These are phyloP conservation scores for Eremophila alpestris DNA, from an alignment of 2,797 vertebrate species.

Conservation along the genomic window DNA sequence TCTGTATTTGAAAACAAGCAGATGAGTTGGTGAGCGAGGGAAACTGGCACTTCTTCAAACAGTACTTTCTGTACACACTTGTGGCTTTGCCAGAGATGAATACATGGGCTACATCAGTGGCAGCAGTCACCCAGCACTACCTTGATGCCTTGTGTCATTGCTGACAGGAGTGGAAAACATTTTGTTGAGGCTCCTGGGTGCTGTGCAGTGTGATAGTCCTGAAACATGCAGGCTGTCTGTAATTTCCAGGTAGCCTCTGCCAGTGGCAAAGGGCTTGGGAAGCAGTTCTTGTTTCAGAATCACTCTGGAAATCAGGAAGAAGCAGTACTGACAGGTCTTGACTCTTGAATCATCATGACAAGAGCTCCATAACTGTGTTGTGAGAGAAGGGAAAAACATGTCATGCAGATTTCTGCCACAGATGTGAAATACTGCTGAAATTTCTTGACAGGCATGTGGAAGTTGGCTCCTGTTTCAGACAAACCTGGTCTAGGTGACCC, in stretches of 20 bases:
- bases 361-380: neutral
- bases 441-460: neutral
- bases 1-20: neutral
- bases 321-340: neutral
- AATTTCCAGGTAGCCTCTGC: neutral
- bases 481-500: neutral
- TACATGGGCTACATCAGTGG: neutral
- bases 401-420: neutral
- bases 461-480: neutral
- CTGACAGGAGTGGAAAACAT: neutral
- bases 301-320: neutral
- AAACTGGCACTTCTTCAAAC: constrained; percentile 16
- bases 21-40: neutral
- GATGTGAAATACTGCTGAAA: neutral
- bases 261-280: neutral
- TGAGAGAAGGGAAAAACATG: neutral
- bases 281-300: neutral
- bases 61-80: neutral
- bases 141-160: neutral
- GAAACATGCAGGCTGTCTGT: neutral
- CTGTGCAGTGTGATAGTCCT: neutral
- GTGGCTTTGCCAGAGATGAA: constrained; percentile 11
- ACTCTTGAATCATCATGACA: neutral
- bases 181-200: neutral
- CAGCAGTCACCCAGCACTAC: neutral